These are phyloP conservation scores for Diarsia dahlii DNA, from an alignment of 2,888 invertebrate genomes.

Conservation along the genomic window DNA sequence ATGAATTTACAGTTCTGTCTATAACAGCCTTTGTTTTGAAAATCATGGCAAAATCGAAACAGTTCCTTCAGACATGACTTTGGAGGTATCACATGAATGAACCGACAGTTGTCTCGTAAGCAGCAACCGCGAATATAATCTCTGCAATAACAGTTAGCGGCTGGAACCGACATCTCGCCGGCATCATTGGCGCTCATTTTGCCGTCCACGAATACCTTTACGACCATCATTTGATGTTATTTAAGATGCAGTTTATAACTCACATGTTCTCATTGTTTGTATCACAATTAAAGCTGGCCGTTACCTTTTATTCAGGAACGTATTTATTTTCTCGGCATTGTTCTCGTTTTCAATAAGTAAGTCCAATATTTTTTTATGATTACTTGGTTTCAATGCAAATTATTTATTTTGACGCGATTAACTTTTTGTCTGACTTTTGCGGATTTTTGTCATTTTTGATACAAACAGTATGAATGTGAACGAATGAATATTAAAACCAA, in stretches of 20 bases:
- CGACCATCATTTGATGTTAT: conserved; percentile 70
- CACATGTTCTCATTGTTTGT: conserved; percentile 45
- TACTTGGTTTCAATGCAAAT: conserved; percentile 1
- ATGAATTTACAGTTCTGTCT: conserved; percentile 92
- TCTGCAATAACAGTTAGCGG: conserved; percentile 82
- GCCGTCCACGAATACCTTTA: conserved; percentile 67
- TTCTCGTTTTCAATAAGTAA: conserved; percentile 6
- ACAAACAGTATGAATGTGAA: conserved; percentile 7
- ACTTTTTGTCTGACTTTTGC: neutral
- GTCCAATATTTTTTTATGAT: neutral
- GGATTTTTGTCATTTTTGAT: conserved; percentile 7
- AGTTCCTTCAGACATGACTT: conserved; percentile 81
- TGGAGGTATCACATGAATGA: conserved; percentile 84
- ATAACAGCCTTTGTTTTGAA: conserved; percentile 93
- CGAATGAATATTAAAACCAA: neutral
- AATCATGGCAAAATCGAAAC: conserved; percentile 91
- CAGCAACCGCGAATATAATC: conserved; percentile 89
- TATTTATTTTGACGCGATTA: conserved; percentile 9
- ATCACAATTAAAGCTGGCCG: conserved; percentile 6
- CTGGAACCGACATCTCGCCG: conserved; percentile 71
- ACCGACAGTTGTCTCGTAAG: conserved; percentile 89
- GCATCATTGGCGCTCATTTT: conserved; percentile 78
- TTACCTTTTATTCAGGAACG: conserved; percentile 34
- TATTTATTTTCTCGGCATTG: conserved; percentile 7
- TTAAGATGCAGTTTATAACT: conserved; percentile 2